Evolutionary conservation across 2,797 vertebrate genomes (phyloP).

Genomic region (Arnoldichthys spilopterus): DNA sequence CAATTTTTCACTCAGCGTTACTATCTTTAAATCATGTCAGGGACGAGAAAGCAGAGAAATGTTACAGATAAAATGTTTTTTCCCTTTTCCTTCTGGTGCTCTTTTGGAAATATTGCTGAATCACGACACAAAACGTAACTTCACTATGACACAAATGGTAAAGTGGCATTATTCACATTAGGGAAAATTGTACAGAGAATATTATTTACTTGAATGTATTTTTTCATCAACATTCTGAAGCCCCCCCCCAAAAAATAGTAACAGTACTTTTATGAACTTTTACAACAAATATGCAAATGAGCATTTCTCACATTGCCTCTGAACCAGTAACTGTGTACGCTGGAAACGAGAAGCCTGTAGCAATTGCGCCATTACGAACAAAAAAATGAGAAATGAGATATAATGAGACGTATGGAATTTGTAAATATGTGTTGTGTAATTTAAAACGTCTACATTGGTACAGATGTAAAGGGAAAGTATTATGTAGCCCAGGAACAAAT

Average conservation of each 20-base stretch:
- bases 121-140: neutral
- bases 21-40: neutral
- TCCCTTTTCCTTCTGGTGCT: neutral
- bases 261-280: neutral
- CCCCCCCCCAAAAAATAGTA: neutral
- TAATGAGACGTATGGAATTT: neutral
- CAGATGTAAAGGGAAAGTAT: constrained; percentile 2
- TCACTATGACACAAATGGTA: neutral
- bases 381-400: neutral
- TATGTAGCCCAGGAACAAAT: neutral
- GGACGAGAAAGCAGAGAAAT: neutral
- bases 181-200: neutral
- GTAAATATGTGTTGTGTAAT: neutral
- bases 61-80: neutral
- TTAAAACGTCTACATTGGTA: neutral
- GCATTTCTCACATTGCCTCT: neutral
- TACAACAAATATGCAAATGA: neutral
- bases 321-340: neutral
- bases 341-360: neutral
- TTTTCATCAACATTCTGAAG: neutral
- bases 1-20: neutral
- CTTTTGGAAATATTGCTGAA: neutral
- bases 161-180: neutral
- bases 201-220: constrained; percentile 2
- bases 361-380: neutral